Conservation (phyloP, 2,113 vertebrate genomes). For the Bos indicus region DNA sequence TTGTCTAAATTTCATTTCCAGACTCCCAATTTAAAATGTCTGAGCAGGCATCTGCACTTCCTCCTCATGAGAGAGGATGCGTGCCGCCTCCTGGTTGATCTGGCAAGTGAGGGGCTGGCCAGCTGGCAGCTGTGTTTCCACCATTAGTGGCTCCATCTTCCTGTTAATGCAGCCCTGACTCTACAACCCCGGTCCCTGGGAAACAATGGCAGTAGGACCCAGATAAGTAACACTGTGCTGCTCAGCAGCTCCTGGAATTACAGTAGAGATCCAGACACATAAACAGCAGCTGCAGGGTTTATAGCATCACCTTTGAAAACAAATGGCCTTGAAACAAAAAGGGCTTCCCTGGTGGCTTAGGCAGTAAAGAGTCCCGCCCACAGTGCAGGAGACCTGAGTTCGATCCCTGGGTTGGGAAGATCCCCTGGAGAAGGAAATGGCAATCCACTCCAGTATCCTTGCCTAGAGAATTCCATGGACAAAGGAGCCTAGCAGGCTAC, state of each 20-base stretch:
- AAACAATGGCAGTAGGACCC: background rate
- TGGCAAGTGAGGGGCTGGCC: background rate
- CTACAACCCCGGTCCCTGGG: background rate
- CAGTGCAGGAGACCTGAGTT: background rate
- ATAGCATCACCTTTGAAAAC: background rate
- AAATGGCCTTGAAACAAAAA: background rate
- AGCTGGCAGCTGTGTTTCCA: background rate
- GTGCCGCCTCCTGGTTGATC: background rate
- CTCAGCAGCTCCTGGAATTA: background rate
- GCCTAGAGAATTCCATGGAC: background rate
- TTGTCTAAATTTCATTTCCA: background rate
- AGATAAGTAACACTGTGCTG: too few relatives aligned
- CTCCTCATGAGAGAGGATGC: background rate
- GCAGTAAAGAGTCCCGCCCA: background rate
- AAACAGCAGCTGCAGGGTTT: background rate
- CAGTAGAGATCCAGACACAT: accelerated
- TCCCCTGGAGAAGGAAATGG: background rate
- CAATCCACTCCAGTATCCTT: background rate
- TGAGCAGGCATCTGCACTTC: background rate
- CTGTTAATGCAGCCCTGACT: background rate
- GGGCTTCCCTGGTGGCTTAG: background rate
- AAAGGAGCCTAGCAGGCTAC: background rate
- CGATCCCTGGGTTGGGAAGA: background rate
- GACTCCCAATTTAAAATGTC: background rate
- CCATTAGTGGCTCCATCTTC: background rate